Evolutionary conservation across 2,113 vertebrate genomes (phyloP).

Genomic region (Isichthys henryi): DNA sequence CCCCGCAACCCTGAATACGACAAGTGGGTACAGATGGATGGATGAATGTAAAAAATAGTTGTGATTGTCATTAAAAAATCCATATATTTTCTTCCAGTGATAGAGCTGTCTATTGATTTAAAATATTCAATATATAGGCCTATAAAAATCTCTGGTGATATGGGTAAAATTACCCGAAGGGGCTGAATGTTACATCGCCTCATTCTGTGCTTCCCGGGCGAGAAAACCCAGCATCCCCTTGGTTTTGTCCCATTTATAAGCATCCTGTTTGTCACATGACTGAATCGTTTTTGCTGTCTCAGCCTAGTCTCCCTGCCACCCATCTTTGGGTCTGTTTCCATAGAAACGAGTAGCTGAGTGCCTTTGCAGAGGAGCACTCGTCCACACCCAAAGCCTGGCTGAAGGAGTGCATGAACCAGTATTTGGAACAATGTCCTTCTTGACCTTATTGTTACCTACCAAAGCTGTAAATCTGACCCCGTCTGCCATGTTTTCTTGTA

Average conservation of each 20-base stretch:
- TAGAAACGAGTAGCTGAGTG: constrained; percentile 45
- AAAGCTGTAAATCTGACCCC: background rate
- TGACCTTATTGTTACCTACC: background rate
- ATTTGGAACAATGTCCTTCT: too few relatives aligned
- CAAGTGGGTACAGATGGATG: background rate
- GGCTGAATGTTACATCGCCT: background rate
- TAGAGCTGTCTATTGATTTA: constrained; percentile 33
- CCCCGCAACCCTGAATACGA: background rate
- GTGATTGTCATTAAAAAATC: background rate
- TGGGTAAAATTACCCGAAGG: too few relatives aligned
- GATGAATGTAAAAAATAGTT: background rate
- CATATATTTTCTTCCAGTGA: background rate
- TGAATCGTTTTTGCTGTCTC: constrained; percentile 42
- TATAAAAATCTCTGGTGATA: background rate
- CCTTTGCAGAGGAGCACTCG: constrained; percentile 21
- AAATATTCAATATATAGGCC: background rate
- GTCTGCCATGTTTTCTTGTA: background rate
- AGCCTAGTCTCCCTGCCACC: constrained; percentile 36
- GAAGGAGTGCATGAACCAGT: background rate
- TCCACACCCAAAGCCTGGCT: background rate
- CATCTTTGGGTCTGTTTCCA: constrained; percentile 48
- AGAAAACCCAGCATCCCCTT: background rate
- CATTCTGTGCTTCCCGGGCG: background rate
- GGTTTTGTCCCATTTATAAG: background rate
- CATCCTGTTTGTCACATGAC: background rate